Base-by-base conservation (phyloP, 1,140 invertebrate genomes). In the Tetramorium parvispinum region DNA sequence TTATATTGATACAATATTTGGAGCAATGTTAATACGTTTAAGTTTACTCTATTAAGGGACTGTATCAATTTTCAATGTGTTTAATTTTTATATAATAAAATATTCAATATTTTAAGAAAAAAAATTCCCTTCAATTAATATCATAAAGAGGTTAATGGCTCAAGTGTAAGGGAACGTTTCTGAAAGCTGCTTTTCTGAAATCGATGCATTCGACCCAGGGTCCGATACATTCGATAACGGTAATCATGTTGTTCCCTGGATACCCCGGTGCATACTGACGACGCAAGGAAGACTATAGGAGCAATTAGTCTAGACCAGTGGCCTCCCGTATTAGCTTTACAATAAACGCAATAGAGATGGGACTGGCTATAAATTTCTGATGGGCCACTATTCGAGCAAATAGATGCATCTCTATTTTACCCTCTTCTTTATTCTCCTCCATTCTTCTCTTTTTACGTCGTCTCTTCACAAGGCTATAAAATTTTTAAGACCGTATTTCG, bases 341-440 rank as follows among this genome's bases (percentile, higher is more conserved):
- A 81, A 68, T 81, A 68, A 68, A 55, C 32, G 77, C 46, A 37
- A 57, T 81, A 81, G 63, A 81, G 63, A 40, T 81, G 77, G 13
- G n/a, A 79, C 27, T 66, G 27, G 13, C 46, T 53, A 68, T 81
- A 81, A 81, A 81, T 51, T 79, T 4, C 27, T 68, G 63, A 81
- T 68, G 63, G 63, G 27, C 63, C 13, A 40, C 46, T 68, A 55
- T 24, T n/a, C 46, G 46, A 68, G 49, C 77, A 68, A 81, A 81
- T 81, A 81, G 63, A 81, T 65, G 63, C 61, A 32, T 53, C 32
- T 40, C 32, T 81, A 81, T 81, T 68, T 81, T 81, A 68, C 13
- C 46, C 18, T 37, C 5, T n/a, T 24, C 10, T 53, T 43, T 68
- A 68, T 16, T n/a, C 61, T 51, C 2, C n/a, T 37, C 6, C 21